A percentile compares a stretch with the other conserved stretches of the same genome.
These are phyloP conservation scores for Papilio xuthus DNA, from an alignment of 1,140 invertebrate genomes.

Conservation along the genomic window DNA sequence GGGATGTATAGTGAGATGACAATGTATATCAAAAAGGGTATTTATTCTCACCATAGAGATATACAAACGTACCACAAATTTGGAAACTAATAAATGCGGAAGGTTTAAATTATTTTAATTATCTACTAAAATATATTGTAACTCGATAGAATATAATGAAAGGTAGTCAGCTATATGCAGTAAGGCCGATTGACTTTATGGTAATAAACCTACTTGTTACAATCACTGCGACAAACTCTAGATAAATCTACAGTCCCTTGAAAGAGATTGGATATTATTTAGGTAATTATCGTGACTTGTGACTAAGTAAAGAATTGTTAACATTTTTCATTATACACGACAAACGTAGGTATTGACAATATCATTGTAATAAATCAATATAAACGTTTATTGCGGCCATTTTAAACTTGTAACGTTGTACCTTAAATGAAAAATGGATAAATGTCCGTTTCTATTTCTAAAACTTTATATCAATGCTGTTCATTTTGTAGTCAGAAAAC, in stretches of 20 bases:
- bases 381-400: neutral
- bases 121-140: constrained; percentile 33
- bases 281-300: constrained; percentile 35
- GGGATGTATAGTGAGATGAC: too few relatives aligned
- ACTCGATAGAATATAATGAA: constrained; percentile 37
- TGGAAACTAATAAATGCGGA: neutral
- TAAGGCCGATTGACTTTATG: constrained; percentile 49
- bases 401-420: neutral
- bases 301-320: constrained; percentile 28
- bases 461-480: constrained; percentile 14
- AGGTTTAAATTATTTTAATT: neutral
- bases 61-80: neutral
- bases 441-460: constrained; percentile 12
- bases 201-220: constrained; percentile 44
- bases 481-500: neutral
- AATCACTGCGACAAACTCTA: constrained; percentile 42
- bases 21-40: neutral
- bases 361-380: constrained; percentile 2
- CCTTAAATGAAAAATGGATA: constrained; percentile 11
- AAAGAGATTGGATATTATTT: constrained; percentile 44
- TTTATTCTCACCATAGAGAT: neutral
- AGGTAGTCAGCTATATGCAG: constrained; percentile 33
- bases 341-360: neutral
- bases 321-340: constrained; percentile 20
- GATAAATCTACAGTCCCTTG: constrained; percentile 47